Evolutionary conservation across 2,888 invertebrate species (phyloP).

Genomic region (Drosophila fulvimacula): DNA sequence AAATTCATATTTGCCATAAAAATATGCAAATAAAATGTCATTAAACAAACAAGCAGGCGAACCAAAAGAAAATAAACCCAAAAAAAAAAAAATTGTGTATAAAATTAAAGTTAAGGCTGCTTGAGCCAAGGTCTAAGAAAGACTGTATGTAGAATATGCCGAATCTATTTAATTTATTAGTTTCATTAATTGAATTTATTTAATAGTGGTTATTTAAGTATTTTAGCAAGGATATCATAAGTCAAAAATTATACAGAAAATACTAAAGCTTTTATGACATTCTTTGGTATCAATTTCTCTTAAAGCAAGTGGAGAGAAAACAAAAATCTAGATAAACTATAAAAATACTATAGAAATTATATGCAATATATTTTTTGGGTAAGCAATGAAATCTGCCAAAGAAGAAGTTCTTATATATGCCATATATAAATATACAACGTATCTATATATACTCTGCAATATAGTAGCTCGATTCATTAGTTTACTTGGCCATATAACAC

Average conservation of each 20-base stretch:
- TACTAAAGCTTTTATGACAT: neutral
- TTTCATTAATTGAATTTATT: neutral
- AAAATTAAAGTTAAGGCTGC: slow-evolving; percentile 23
- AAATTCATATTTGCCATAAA: slow-evolving; percentile 64
- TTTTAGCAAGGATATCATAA: neutral
- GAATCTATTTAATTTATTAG: no score
- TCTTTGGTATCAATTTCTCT: neutral
- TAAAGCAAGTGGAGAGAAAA: neutral
- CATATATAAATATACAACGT: no score
- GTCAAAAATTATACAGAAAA: neutral
- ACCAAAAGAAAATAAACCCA: slow-evolving; percentile 8
- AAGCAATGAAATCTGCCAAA: no score
- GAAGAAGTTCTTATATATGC: no score
- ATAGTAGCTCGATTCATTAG: no score
- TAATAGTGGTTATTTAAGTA: neutral
- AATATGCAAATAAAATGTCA: slow-evolving; percentile 77
- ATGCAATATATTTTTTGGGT: no score
- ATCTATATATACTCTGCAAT: no score
- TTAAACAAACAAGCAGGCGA: slow-evolving; percentile 65
- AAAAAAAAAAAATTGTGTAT: slow-evolving; percentile 3
- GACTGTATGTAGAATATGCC: neutral
- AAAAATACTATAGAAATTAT: no score
- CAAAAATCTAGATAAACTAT: no score
- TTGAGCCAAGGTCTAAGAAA: neutral
- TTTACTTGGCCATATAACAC: neutral